phyloP scores from a whole-genome alignment of 2,113 vertebrate species.

The Columba livia region DNA sequence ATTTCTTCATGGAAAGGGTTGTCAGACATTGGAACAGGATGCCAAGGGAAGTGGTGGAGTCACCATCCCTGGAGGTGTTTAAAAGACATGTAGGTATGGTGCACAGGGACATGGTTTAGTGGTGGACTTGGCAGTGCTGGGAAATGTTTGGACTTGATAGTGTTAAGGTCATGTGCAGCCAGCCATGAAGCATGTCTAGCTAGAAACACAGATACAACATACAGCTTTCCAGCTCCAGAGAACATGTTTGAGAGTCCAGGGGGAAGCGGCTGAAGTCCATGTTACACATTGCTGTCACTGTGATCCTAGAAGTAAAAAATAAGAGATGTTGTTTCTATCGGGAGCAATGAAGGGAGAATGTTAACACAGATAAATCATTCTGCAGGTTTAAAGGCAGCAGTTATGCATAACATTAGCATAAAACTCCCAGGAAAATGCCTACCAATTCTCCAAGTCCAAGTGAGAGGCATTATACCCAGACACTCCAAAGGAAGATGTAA shows the following conservation, averaged over 20 bases:
- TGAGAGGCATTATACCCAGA: background rate
- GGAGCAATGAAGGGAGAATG: background rate
- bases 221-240: slow-evolving; percentile 97
- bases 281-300: slow-evolving; percentile 95
- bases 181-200: background rate
- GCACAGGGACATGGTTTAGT: no score
- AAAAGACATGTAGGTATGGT: no score
- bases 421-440: background rate
- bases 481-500: background rate
- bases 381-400: background rate
- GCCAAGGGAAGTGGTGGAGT: no score
- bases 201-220: slow-evolving; percentile 47
- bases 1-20: no score
- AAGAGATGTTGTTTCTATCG: background rate
- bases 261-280: slow-evolving; percentile 98
- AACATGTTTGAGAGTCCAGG: slow-evolving; percentile 94
- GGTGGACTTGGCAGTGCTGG: no score
- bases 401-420: background rate
- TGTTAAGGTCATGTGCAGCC: background rate
- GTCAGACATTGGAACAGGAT: no score
- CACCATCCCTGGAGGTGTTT: no score
- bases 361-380: background rate
- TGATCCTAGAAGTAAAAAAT: slow-evolving; percentile 81
- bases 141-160: no score
- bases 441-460: background rate